Evolutionary conservation across 2,888 invertebrate genomes (phyloP).

Genomic region (Hymenopus coronatus): DNA sequence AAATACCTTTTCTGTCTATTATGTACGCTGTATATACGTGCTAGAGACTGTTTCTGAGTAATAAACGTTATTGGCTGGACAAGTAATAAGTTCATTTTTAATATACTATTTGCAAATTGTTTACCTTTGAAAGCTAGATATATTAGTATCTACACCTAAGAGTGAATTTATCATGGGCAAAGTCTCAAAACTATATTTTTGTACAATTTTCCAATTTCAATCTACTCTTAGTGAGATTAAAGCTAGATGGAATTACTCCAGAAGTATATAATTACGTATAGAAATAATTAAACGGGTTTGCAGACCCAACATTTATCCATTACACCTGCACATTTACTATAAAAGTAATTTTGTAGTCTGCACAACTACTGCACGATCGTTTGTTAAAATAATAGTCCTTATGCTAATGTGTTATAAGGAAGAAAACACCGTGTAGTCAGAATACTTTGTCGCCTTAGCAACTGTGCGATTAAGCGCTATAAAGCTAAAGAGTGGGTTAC

Average conservation of each 20-base stretch:
- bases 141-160: too few relatives aligned
- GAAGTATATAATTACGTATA: not conserved
- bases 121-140: too few relatives aligned
- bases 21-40: too few relatives aligned
- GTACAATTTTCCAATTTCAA: not conserved
- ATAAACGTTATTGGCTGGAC: too few relatives aligned
- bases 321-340: not conserved
- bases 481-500: not conserved
- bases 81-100: too few relatives aligned
- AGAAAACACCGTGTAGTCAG: not conserved
- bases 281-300: not conserved
- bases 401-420: not conserved
- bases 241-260: not conserved
- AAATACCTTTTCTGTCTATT: too few relatives aligned
- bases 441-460: not conserved
- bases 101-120: too few relatives aligned
- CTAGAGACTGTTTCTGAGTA: too few relatives aligned
- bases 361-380: not conserved
- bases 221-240: not conserved
- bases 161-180: too few relatives aligned
- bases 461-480: not conserved
- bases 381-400: not conserved
- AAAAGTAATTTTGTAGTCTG: not conserved
- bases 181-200: too few relatives aligned
- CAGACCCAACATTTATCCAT: not conserved